Conservation (phyloP, 2,113 vertebrate species). For the Bujurquina vittata region DNA sequence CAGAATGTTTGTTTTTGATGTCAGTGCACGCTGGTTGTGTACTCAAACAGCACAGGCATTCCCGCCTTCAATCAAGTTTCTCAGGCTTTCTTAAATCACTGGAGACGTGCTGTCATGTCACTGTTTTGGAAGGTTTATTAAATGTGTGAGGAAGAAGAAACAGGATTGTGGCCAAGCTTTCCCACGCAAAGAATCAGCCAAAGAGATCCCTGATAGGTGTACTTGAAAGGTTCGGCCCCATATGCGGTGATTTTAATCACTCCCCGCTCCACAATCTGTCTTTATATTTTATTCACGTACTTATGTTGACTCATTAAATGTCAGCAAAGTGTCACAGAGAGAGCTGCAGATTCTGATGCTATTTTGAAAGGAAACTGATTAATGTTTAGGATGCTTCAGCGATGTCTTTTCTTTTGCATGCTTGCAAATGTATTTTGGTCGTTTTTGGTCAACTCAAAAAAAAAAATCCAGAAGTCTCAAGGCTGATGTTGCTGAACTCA, state of each 20-base stretch:
- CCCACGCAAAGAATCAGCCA: not conserved
- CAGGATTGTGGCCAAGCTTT: not conserved
- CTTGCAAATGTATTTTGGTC: not conserved
- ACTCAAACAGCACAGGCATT: not conserved
- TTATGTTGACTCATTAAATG: not conserved
- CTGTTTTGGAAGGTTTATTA: conserved; percentile 4
- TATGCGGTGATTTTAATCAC: not conserved
- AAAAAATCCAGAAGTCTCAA: too few species aligned
- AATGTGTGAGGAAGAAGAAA: not conserved
- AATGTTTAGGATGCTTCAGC: not conserved
- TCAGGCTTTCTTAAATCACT: not conserved
- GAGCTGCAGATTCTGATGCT: not conserved
- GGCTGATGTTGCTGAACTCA: too few species aligned
- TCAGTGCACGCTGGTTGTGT: not conserved
- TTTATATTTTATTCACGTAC: not conserved
- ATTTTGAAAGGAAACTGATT: not conserved
- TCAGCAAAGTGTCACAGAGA: not conserved
- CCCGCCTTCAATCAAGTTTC: not conserved
- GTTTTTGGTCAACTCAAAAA: too few species aligned
- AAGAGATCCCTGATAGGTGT: not conserved
- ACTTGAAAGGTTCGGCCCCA: not conserved
- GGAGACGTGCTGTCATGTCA: not conserved
- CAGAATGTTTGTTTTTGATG: not conserved
- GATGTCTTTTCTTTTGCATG: too few species aligned
- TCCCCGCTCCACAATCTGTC: not conserved